Evolutionary conservation across 2,797 vertebrate genomes (phyloP), one percentile per base, ranked within the genome.

Genomic region (Gila robusta): DNA sequence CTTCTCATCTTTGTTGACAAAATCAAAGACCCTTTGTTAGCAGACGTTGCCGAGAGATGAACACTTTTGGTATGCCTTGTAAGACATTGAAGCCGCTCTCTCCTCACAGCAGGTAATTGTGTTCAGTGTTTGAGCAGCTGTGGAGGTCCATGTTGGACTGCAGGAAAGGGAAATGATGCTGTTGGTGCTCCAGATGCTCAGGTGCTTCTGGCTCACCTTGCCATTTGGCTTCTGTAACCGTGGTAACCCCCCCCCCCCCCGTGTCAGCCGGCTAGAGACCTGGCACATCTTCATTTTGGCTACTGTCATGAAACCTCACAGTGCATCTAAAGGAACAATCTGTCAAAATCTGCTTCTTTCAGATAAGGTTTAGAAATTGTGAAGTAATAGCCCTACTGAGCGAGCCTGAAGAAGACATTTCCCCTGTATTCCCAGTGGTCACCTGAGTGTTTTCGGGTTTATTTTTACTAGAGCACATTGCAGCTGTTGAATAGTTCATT

Each of bases 101-200:
- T 23, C 72, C 67, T 77, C 64, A 62, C 72, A 87, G 71, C 64
- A 67, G 79, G 79, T 89, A 79, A 86, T 80, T 80, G 71, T 70
- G 64, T 81, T 87, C 62, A 82, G 88, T 71, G 76, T 69, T 79
- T 70, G 26, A 86, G 70, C 85, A 90, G 83, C 77, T 87, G 89
- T 66, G 44, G 44, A 49, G 72, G 23, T 79, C 47, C 41, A 5
- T 86, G 52, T 41, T 85, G 67, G 41, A 80, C 62, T 41, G 76
- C 69, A 26, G 82, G 37, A 81, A 2, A 17, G 12, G 52, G 28
- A 86, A 81, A 54, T 14, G 54, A n/a, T 66, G 78, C 52, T 86
- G 64, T 26, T 78, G 39, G 35, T 69, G 66, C 78, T 59, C 71
- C 79, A 28, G 79, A 83, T 86, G 64, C 76, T 84, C 85, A 86